Evolutionary conservation across 2,888 invertebrate genomes (phyloP).

Genomic region (Eupithecia tripunctaria): DNA sequence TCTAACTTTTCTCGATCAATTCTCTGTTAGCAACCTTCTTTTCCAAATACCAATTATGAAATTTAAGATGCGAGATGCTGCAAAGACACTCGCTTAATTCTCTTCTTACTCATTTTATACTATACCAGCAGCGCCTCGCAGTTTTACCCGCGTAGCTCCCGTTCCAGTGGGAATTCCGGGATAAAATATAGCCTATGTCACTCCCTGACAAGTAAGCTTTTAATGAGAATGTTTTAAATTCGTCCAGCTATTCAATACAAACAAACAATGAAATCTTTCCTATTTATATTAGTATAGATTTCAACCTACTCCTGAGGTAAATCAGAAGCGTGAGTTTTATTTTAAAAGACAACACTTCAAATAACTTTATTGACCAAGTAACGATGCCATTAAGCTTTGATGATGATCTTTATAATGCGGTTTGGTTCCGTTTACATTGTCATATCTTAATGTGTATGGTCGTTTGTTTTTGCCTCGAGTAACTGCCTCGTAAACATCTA

Average conservation of each 20-base stretch:
- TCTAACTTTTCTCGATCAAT: too few species aligned
- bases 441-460: slow-evolving; percentile 38
- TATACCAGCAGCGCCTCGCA: too few species aligned
- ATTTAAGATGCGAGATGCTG: not conserved
- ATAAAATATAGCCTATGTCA: too few species aligned
- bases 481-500: slow-evolving; percentile 24
- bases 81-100: not conserved
- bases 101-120: not conserved
- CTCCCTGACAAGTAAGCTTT: too few species aligned
- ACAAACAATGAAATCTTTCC: too few species aligned
- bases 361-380: slow-evolving; percentile 59
- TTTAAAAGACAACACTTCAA: slow-evolving; percentile 35
- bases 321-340: too few species aligned
- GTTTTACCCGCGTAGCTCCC: too few species aligned
- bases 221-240: too few species aligned
- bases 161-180: too few species aligned
- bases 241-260: too few species aligned
- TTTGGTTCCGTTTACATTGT: slow-evolving; percentile 49
- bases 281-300: too few species aligned
- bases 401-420: slow-evolving; percentile 51
- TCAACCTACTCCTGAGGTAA: not conserved
- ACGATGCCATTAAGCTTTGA: slow-evolving; percentile 54
- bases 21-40: not conserved
- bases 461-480: slow-evolving; percentile 26
- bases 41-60: not conserved